Evolutionary conservation across 1,140 invertebrate genomes (phyloP), one percentile per base, ranked within the genome.

Genomic region (Leptestheria dahalacensis): DNA sequence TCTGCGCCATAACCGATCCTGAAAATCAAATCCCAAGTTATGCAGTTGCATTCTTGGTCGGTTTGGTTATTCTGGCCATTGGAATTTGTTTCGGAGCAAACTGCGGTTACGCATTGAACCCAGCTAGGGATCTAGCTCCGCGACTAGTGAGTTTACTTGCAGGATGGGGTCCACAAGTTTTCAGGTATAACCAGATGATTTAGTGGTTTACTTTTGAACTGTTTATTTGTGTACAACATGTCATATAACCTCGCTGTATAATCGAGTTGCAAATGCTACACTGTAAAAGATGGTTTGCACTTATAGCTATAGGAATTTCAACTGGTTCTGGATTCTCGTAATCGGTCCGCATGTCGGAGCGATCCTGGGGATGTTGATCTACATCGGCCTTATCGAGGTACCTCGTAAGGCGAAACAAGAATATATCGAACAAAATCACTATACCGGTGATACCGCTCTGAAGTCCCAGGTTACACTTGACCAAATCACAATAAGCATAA

Each of bases 61-160:
- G 80, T 2, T 65, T 78, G 9, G 61, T 72, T 2, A 73, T 82
- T 18, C 66, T 74, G 18, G 72, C 68, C 18, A 75, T 82, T 56
- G 75, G 77, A n/a, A 70, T 78, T 64, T 70, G 75, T n/a, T 78
- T 78, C 63, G 72, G 73, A n/a, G 65, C 69, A 28, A 83, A 83
- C 68, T 77, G 77, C 62, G 79, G 79, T 20, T 80, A 76, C 58
- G 77, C 79, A 2, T 71, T 83, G 48, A 82, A 82, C 68, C 81
- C 81, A 11, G 81, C 81, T 9, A 66, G 81, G 47, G 81, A 82
- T 66, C 68, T 83, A 3, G 72, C 73, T 0, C 82, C 81, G 3
- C 67, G 80, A 52, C 60, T 80, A 9, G 81, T 82, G 64, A 75
- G 75, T 0, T 64, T 72, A 1, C 62, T 79, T 3, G 74, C 72